A percentile compares a stretch with the other conserved stretches of the same genome.
phyloP scores from a whole-genome alignment of 2,113 vertebrate species.

The Regulus satrapa region DNA sequence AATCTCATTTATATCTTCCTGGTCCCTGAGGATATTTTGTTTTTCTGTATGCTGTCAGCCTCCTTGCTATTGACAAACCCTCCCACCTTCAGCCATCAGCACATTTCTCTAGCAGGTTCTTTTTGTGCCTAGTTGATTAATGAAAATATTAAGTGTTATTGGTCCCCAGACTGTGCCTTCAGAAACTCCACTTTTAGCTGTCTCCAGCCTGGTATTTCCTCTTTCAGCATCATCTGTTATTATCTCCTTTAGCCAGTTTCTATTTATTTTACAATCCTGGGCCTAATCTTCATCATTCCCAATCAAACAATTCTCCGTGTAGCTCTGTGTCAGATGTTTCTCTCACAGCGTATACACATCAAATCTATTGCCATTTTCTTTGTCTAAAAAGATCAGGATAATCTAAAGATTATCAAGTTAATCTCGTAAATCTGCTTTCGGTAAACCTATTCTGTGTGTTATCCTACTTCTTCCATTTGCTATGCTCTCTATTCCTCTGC shows the following conservation, averaged over 20 bases:
- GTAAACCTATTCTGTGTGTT: conserved; percentile 59
- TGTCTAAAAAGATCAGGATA: conserved; percentile 55
- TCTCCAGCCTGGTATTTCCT: background rate
- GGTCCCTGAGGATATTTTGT: background rate
- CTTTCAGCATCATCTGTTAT: conserved; percentile 11
- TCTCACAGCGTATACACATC: background rate
- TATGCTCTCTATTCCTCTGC: background rate
- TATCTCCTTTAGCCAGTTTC: conserved; percentile 33
- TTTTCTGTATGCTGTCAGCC: background rate
- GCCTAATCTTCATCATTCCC: conserved; percentile 36
- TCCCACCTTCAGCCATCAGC: conserved; percentile 7
- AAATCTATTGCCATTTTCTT: background rate
- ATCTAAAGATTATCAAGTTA: conserved; percentile 60
- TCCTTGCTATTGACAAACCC: conserved; percentile 11
- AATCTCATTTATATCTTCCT: conserved; percentile 24
- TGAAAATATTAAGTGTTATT: conserved; percentile 33
- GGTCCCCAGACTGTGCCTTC: conserved; percentile 5
- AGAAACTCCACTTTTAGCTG: conserved; percentile 9
- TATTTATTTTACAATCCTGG: conserved; percentile 4
- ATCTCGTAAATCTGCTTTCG: conserved; percentile 55
- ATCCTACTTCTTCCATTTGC: conserved; percentile 44
- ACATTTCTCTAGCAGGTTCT: conserved; percentile 9
- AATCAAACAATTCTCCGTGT: background rate
- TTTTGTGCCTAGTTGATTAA: conserved; percentile 36
- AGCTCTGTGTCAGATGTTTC: conserved; percentile 32